Evolutionary conservation across 2,888 invertebrate genomes (phyloP), one percentile per base, ranked within the genome.

Genomic region (Hecatera dysodea): DNA sequence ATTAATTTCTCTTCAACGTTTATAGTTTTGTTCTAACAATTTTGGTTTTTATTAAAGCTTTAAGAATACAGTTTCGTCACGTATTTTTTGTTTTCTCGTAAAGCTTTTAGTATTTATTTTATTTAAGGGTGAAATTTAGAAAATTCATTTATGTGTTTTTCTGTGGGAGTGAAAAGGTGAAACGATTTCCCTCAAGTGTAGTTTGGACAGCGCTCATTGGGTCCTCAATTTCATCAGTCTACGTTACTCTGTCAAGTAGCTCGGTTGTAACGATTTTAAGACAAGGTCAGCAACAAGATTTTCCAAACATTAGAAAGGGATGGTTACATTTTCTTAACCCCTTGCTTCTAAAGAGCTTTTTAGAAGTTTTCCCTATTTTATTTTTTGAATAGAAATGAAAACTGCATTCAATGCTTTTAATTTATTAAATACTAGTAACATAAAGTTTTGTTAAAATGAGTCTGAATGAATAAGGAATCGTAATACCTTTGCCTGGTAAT

Each of bases 121-220:
- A 70, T 70, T 69, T 1, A 27, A 33, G 4, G 48, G 24, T 76
- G 4, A 9, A 15, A 5, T 33, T 57, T 12, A 22, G 2, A 2
- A 46, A 46, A 42, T 27, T 4, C 19, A 0, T 19, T 75, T 60
- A 60, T 0, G 75, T 0, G 0, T 27, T 73, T 68, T 55, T 19
- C 1, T 53, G 12, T n/a, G 9, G 4, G 73, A 4, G 15, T 0
- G 59, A 73, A 12, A 60, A 48, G 39, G 39, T 12, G 1, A 9
- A 12, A 2, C 15, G 9, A 22, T 67, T 17, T 67, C 29, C 15
- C 56, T 76, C 46, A 57, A 46, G 0, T 19, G 5, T 11, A n/a
- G n/a, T 76, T 75, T 52, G 7, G 1, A 2, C 1, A 2, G 12
- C 1, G 42, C 17, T 36, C n/a, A 74, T 75, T 74, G 73, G 73